Conservation (phyloP, 2,888 invertebrate species). For the Cosmorhoe ocellata region DNA sequence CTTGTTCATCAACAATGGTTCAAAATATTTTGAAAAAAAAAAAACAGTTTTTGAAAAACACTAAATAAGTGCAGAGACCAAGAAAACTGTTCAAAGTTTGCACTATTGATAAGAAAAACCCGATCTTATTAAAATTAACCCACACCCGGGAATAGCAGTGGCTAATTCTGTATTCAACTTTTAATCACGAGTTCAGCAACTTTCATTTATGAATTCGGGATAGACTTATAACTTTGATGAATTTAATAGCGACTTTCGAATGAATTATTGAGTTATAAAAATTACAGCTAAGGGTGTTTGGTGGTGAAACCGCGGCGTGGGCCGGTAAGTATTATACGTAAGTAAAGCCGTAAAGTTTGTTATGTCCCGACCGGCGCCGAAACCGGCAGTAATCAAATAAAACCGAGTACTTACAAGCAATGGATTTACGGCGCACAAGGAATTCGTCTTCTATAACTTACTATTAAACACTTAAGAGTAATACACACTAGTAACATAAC, state of each 20-base stretch:
- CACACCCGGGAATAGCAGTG: conserved; percentile 9
- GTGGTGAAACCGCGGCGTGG: conserved; percentile 33
- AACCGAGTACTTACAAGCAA: conserved; percentile 49
- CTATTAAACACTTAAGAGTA: conserved; percentile 43
- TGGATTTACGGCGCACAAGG: conserved; percentile 59
- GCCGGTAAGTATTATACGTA: conserved; percentile 42
- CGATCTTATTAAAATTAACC: conserved; percentile 12
- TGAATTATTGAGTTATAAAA: conserved; percentile 41
- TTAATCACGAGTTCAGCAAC: conserved; percentile 25
- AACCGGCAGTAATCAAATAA: conserved; percentile 64
- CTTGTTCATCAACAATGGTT: too few species aligned
- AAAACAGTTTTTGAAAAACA: too few species aligned
- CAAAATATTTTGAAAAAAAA: too few species aligned
- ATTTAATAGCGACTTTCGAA: conserved; percentile 32
- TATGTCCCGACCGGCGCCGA: conserved; percentile 53
- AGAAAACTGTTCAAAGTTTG: too few species aligned
- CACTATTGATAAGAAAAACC: conserved; percentile 10
- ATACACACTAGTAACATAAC: too few species aligned
- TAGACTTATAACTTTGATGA: conserved; percentile 22
- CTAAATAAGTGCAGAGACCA: too few species aligned
- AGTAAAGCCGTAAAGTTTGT: conserved; percentile 62
- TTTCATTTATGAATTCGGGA: conserved; percentile 16
- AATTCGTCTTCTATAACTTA: conserved; percentile 38
- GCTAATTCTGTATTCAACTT: conserved; percentile 27
- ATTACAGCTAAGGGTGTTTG: conserved; percentile 36